Evolutionary conservation across 2,797 vertebrate genomes (phyloP).

Genomic region (Corythornis leucogaster): DNA sequence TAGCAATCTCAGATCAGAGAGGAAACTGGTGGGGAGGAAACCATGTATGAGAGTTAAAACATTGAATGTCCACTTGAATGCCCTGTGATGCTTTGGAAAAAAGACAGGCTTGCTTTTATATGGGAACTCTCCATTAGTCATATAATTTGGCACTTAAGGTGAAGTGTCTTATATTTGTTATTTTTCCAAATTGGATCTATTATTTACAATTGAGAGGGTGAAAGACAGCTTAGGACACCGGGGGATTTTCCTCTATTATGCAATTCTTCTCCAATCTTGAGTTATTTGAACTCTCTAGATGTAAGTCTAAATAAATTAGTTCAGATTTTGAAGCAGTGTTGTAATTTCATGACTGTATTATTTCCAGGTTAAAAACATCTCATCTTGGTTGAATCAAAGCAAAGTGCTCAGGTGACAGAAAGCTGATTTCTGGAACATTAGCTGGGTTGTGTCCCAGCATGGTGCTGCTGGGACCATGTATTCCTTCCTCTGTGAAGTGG

Average conservation of each 20-base stretch:
- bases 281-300: not conserved
- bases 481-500: not conserved
- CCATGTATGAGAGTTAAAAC: not conserved
- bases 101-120: not conserved
- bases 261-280: not conserved
- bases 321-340: not conserved
- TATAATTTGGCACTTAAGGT: not conserved
- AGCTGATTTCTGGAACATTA: not conserved
- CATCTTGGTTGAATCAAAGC: not conserved
- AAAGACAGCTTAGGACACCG: not conserved
- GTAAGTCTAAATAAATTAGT: not conserved
- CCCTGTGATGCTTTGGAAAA: not conserved
- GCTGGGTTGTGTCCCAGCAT: not conserved
- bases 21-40: not conserved
- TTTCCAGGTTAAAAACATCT: not conserved
- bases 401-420: not conserved
- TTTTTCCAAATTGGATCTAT: not conserved
- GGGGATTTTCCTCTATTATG: not conserved
- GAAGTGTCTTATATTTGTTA: not conserved
- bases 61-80: not conserved
- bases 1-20: not conserved
- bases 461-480: not conserved
- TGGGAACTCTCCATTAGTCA: not conserved
- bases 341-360: not conserved
- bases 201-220: not conserved